Evolutionary conservation across 1,140 invertebrate species (phyloP).

Genomic region (Atta texana): DNA sequence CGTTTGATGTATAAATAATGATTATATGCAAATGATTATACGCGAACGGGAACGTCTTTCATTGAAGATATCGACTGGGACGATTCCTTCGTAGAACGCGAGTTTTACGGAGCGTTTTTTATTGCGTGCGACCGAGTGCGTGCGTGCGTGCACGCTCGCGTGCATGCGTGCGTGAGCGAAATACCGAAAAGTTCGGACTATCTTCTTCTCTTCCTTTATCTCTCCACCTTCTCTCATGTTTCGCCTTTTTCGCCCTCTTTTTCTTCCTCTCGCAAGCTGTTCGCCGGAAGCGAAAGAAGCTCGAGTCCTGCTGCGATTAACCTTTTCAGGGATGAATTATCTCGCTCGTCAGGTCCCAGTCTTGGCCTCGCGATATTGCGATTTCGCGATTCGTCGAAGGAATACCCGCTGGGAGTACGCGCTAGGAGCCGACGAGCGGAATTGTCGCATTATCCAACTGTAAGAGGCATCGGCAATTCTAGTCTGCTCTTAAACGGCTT

Average conservation of each 20-base stretch:
- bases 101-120: constrained; percentile 68
- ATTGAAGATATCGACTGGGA: constrained; percentile 50
- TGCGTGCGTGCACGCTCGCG: constrained; percentile 78
- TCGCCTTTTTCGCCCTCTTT: constrained; percentile 45
- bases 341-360: constrained; percentile 70
- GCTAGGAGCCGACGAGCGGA: constrained; percentile 46
- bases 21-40: constrained; percentile 17
- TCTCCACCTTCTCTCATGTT: constrained; percentile 49
- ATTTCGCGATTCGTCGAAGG: constrained; percentile 69
- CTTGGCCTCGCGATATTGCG: constrained; percentile 63
- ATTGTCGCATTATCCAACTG: constrained; percentile 41
- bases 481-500: not conserved
- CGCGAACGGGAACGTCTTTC: constrained; percentile 28
- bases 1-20: constrained; percentile 45
- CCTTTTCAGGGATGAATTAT: constrained; percentile 78
- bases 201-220: constrained; percentile 69
- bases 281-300: constrained; percentile 77
- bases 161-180: constrained; percentile 83
- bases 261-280: constrained; percentile 64
- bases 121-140: constrained; percentile 75
- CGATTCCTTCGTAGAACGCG: constrained; percentile 59
- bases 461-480: no score
- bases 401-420: constrained; percentile 67
- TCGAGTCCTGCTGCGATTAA: constrained; percentile 76
- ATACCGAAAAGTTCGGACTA: constrained; percentile 83